Base-by-base conservation (phyloP, 53 echinoderm and acorn worm genomes). In the Mesocentrotus franciscanus region DNA sequence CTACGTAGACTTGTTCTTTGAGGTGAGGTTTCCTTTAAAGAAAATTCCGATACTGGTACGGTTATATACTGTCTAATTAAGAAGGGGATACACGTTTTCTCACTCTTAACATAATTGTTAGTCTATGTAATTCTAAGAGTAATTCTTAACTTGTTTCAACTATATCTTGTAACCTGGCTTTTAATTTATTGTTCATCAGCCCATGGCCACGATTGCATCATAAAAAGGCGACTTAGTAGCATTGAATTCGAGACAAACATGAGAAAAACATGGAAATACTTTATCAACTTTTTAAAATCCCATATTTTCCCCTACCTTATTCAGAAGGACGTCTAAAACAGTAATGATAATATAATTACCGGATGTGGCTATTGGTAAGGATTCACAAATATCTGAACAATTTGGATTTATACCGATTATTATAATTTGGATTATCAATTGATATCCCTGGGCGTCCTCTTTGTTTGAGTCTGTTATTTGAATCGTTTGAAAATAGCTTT, bases 361-460 rank as follows among this genome's bases (percentile, higher is more conserved):
- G 81, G 81, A 81, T 81, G 81, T 81, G 81, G 81, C 42, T 81
- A 17, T 81, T 13, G 78, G 78, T 33, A 32, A 33, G 34, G 78
- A 78, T 78, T 78, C 78, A 78, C 78, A 78, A 78, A 74, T 32
- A 10, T 74, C 29, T 74, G 30, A 74, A 81, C 42, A 81, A 20
- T 39, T 33, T 78, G 13, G 78, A 78, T 78, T 78, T 32, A 81
- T 81, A 81, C 36, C 9, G 29, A 81, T 81, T 81, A 20, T 76
- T 30, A 18, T 39, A 42, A 22, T 64, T 39, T 39, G 81, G 36
- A 81, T 81, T 42, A 81, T 81, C 36, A 81, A 81, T 16, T 9
- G 81, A 36, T 42, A 81, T 81, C 42, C 81, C 36, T 18, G 20
- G 81, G 81, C 81, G 81, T 81, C 33, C 9, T 7, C 12, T 39